phyloP scores from a whole-genome alignment of 2,888 invertebrate species.

The Yponomeuta plumbellus region DNA sequence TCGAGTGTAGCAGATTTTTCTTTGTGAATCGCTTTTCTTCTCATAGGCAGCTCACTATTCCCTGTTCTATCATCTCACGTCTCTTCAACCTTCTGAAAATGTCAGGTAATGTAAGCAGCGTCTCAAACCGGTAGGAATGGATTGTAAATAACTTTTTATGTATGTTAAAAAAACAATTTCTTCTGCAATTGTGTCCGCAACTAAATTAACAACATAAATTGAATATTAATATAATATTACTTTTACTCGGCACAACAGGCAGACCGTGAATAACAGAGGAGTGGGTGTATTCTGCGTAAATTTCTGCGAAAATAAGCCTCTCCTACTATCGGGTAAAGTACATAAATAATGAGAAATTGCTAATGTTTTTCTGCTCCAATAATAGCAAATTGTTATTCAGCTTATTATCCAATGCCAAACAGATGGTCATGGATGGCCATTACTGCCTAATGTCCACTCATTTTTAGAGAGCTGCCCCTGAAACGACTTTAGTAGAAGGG shows the following conservation, averaged over 20 bases:
- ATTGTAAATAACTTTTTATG: no score
- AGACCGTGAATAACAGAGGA: background rate
- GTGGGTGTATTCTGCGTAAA: background rate
- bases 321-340: background rate
- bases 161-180: no score
- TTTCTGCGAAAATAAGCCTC: background rate
- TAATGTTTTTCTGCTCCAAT: background rate
- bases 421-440: conserved; percentile 28
- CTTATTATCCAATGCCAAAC: background rate
- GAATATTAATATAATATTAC: background rate
- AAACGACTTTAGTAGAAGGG: conserved; percentile 36
- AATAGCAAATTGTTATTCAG: background rate
- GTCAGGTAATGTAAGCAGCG: no score
- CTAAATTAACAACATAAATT: no score
- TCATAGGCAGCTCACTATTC: no score
- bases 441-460: conserved; percentile 36
- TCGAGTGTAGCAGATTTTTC: no score
- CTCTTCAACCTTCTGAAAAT: no score
- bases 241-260: background rate
- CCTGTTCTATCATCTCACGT: no score
- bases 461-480: conserved; percentile 35
- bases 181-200: no score
- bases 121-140: no score
- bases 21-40: no score
- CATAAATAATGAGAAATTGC: background rate